Conservation (phyloP, 1,140 invertebrate genomes). For the Drosophila ercepeae region DNA sequence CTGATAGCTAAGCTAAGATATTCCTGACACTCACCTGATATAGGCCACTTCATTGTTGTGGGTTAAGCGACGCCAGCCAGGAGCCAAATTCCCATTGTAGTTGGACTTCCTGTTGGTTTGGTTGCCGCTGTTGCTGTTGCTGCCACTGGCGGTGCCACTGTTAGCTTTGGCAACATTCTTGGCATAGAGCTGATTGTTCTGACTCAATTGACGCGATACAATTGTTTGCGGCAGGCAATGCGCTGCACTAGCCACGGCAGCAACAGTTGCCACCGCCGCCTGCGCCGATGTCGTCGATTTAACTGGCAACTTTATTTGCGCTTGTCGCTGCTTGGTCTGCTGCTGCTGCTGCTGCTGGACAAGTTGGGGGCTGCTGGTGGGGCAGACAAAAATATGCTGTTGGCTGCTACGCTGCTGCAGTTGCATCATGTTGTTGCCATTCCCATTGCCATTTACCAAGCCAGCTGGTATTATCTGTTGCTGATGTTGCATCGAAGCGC, state of each 20-base stretch:
- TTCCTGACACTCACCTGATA: conserved; percentile 76
- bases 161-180: conserved; percentile 66
- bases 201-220: conserved; percentile 70
- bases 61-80: conserved; percentile 80
- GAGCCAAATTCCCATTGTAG: conserved; percentile 80
- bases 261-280: conserved; percentile 29
- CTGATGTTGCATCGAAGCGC: conserved; percentile 59
- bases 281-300: conserved; percentile 34
- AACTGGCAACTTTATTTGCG: conserved; percentile 68
- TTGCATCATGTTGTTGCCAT: conserved; percentile 52
- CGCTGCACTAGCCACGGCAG: conserved; percentile 49
- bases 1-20: not conserved
- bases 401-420: conserved; percentile 57
- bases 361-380: conserved; percentile 52
- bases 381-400: conserved; percentile 63
- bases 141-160: conserved; percentile 24
- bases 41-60: conserved; percentile 82
- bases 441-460: conserved; percentile 71
- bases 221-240: conserved; percentile 67
- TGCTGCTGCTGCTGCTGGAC: conserved; percentile 49
- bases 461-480: conserved; percentile 69
- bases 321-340: conserved; percentile 54
- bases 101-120: conserved; percentile 19
- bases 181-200: conserved; percentile 67
- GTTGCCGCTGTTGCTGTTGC: conserved; percentile 7